Conservation (phyloP, 37 sponge, comb jelly and placozoan genomes). For the Cladorhizidae sp. region DNA sequence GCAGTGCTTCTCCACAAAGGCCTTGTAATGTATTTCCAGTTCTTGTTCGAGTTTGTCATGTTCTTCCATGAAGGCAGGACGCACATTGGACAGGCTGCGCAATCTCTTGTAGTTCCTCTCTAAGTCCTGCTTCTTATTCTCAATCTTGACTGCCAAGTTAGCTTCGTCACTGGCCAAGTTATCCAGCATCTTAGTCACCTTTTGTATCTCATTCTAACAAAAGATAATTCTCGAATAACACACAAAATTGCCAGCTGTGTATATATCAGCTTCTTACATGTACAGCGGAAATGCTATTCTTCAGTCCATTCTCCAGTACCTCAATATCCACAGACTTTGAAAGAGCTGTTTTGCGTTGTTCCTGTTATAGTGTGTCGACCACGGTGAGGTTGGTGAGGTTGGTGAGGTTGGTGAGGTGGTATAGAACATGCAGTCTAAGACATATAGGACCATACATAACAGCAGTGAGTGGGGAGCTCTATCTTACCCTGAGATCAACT, state of each 20-base stretch:
- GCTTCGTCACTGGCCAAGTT: constrained; percentile 94
- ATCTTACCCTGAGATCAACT: constrained; percentile 80
- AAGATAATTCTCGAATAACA: neutral
- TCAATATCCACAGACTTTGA: constrained; percentile 80
- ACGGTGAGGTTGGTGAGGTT: neutral
- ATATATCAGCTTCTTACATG: constrained; percentile 40
- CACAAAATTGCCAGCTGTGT: neutral
- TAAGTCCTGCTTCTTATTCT: constrained; percentile 94
- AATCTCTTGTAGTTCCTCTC: constrained; percentile 93
- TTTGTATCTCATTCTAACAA: constrained; percentile 70
- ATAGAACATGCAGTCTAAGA: neutral
- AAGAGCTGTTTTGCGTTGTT: constrained; percentile 67
- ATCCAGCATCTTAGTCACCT: constrained; percentile 77
- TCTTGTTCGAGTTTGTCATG: constrained; percentile 92
- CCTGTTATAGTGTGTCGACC: constrained; percentile 24
- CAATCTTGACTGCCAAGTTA: constrained; percentile 90
- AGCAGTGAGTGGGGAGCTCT: neutral
- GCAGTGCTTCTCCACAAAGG: constrained; percentile 89
- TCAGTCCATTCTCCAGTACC: constrained; percentile 84
- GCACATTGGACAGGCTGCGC: constrained; percentile 87
- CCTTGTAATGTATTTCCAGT: constrained; percentile 83
- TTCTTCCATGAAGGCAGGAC: constrained; percentile 99
- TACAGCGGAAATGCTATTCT: constrained; percentile 62
- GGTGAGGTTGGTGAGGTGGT: neutral
- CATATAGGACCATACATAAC: neutral